phyloP scores from a whole-genome alignment of 2,888 invertebrate genomes.

The Osmoderma eremita region DNA sequence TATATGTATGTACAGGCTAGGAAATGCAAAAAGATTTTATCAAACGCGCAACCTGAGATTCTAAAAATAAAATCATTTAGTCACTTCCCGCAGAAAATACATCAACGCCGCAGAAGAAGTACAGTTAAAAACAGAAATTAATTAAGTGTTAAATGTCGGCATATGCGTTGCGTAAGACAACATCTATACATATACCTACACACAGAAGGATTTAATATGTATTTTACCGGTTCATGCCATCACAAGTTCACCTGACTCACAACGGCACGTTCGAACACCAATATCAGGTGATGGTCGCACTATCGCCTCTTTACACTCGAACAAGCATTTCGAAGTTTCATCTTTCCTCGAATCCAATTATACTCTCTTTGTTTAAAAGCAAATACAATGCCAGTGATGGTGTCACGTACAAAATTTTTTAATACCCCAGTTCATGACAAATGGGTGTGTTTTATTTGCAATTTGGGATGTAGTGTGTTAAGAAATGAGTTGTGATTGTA shows the following conservation, averaged over 20 bases:
- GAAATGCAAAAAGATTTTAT: not conserved
- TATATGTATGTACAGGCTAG: not conserved
- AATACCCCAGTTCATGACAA: conserved; percentile 17
- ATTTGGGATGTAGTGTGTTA: not conserved
- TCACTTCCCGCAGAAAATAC: conserved; percentile 32
- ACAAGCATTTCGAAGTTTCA: conserved; percentile 9
- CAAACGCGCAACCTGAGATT: not conserved
- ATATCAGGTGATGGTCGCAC: conserved; percentile 4
- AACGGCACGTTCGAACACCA: conserved; percentile 10
- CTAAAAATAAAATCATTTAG: conserved; percentile 26
- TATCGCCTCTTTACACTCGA: not conserved
- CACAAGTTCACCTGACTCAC: conserved; percentile 5
- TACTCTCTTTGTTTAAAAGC: conserved; percentile 14
- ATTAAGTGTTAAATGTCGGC: conserved; percentile 25
- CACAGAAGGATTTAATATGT: conserved; percentile 12
- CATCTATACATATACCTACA: not conserved
- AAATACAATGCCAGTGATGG: conserved; percentile 17
- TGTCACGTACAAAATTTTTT: not conserved
- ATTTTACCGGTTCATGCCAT: conserved; percentile 7
- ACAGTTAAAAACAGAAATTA: conserved; percentile 29
- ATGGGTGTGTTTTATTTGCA: conserved; percentile 16
- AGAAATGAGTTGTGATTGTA: no score
- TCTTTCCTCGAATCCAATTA: conserved; percentile 5
- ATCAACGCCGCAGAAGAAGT: not conserved
- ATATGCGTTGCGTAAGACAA: conserved; percentile 16